Evolutionary conservation across 1,140 invertebrate species (phyloP), one percentile per base, ranked within the genome.

Genomic region (Babylonia areolata): DNA sequence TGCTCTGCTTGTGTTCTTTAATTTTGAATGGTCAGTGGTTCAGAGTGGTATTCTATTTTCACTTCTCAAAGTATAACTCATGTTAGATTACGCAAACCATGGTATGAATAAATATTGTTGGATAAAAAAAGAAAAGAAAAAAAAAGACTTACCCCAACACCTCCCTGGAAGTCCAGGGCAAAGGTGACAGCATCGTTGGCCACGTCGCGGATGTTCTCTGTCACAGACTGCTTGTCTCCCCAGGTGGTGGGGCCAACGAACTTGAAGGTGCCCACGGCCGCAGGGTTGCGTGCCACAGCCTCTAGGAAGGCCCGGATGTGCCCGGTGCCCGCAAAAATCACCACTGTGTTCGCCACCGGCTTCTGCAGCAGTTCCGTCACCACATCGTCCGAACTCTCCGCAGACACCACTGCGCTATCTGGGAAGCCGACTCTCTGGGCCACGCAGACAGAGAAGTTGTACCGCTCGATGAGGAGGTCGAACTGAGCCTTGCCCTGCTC

Each of bases 201-300:
- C 5, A 90, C 75, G 5, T 87, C 78, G 79, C 90, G 91, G 35
- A 91, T 86, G 0, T 88, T 89, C 9, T 82, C 46, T 28, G 90
- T 89, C 28, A 90, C 88, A 64, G 91, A 90, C 31, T 88, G 54
- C 39, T 89, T 91, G 75, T 91, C 91, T 0, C 90, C 91, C 93
- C 92, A 93, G 1, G 89, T 90, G 15, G 90, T 90, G n/a, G 92
- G 89, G 2, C 92, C 93, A 82, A 93, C 75, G 78, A 93, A 93
- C 83, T 87, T 88, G 85, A 92, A 92, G 85, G 90, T 90, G 9
- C 86, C 81, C 33, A 64, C 84, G 2, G 90, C 90, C 6, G 85
- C 83, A 33, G 88, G 73, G 58, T 89, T 90, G 20, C 88, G 80
- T 17, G 78, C 81, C 5, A 93, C 86, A 58, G 92, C 91, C 80